phyloP scores from a whole-genome alignment of 2,888 invertebrate genomes.

The Adelphocoris suturalis region DNA sequence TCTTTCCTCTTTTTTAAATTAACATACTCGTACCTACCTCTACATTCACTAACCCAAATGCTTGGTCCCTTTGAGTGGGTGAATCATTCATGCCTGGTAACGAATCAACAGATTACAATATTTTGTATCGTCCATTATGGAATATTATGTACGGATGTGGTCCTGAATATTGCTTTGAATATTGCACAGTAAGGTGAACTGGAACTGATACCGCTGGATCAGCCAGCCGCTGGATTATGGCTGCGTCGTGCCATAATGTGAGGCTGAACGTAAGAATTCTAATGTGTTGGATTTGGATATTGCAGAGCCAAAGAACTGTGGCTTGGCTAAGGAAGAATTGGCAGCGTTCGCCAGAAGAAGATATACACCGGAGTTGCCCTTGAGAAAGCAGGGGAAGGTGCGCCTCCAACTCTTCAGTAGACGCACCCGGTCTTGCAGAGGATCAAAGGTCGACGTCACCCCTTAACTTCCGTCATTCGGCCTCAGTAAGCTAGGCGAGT shows the following conservation, averaged over 20 bases:
- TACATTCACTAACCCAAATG: no score
- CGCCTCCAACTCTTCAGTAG: conserved; percentile 75
- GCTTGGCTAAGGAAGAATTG: conserved; percentile 91
- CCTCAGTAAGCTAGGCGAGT: no score
- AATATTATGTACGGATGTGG: neutral
- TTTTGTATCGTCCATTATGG: neutral
- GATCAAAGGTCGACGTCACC: conserved; percentile 91
- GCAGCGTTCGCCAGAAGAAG: conserved; percentile 95
- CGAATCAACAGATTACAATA: no score
- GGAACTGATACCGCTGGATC: neutral
- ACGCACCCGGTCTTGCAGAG: conserved; percentile 83
- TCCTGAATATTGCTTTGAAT: neutral
- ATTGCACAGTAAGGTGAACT: neutral
- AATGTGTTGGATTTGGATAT: neutral
- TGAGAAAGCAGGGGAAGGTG: conserved; percentile 83
- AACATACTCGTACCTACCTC: no score
- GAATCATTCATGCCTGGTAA: no score
- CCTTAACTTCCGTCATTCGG: conserved; percentile 93
- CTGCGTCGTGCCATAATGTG: no score
- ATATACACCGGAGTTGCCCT: conserved; percentile 90
- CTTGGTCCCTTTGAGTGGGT: no score
- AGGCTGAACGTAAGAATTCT: neutral
- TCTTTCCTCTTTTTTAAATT: no score
- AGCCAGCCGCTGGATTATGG: no score
- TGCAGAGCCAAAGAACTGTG: conserved; percentile 81